These are phyloP conservation scores for Caenorhabditis sulstoni DNA, from an alignment of 2,888 invertebrate genomes.

Conservation along the genomic window DNA sequence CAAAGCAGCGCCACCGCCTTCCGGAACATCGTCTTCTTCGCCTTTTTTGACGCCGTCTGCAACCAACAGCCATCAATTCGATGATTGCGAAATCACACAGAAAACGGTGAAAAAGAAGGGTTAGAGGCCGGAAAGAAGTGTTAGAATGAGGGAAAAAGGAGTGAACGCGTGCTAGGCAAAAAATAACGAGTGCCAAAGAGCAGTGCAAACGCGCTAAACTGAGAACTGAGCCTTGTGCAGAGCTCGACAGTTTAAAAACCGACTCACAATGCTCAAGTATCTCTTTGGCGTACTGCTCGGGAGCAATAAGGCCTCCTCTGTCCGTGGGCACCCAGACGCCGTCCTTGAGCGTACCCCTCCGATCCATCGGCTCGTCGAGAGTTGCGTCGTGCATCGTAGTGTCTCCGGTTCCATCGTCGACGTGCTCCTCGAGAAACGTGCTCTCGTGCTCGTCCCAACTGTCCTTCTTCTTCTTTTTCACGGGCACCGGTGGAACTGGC, in stretches of 20 bases:
- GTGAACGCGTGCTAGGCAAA: too few relatives aligned
- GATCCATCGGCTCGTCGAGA: background rate
- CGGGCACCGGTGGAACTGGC: background rate
- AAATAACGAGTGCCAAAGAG: too few relatives aligned
- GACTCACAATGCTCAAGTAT: conserved; percentile 38
- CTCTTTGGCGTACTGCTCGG: conserved; percentile 29
- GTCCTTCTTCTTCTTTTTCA: conserved; percentile 17
- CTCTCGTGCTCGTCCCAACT: conserved; percentile 29
- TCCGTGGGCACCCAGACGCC: conserved; percentile 35
- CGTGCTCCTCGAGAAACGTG: conserved; percentile 27
- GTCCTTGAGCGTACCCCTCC: background rate
- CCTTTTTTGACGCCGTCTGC: conserved; percentile 16
- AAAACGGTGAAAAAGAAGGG: too few relatives aligned
- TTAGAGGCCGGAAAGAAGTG: too few relatives aligned
- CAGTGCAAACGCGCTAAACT: too few relatives aligned
- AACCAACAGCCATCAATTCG: too few relatives aligned
- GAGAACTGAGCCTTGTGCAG: too few relatives aligned
- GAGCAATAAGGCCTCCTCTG: conserved; percentile 6
- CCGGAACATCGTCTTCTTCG: background rate
- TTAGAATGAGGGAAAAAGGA: too few relatives aligned
- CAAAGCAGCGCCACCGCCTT: background rate
- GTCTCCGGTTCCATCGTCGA: conserved; percentile 12
- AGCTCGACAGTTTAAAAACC: too few relatives aligned
- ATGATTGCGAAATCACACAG: too few relatives aligned
- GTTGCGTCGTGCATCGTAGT: too few relatives aligned